Conservation (phyloP, 2,113 vertebrate species). For the Ailurus styani region DNA sequence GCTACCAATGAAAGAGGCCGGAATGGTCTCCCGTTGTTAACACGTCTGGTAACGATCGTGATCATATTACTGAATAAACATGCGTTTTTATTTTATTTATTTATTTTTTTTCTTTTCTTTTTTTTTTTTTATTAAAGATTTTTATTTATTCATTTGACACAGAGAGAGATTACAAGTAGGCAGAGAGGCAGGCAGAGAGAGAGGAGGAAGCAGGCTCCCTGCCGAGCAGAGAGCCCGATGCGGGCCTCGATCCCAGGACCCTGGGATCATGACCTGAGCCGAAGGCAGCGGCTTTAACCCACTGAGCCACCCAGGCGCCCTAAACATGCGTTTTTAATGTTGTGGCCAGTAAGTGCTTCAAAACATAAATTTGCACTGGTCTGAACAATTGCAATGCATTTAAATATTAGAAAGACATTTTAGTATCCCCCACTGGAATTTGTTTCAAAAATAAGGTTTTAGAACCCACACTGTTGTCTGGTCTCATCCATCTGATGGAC, state of each 20-base stretch:
- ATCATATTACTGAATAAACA: neutral
- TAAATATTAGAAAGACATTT: conserved; percentile 31
- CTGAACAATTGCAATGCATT: neutral
- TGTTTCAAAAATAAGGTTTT: conserved; percentile 21
- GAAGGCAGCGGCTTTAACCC: no score
- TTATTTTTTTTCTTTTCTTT: no score
- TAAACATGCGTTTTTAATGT: neutral
- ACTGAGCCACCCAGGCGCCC: no score
- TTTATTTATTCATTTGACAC: no score
- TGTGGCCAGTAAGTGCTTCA: neutral
- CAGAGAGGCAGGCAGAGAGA: no score
- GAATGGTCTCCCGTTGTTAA: neutral
- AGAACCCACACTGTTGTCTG: neutral
- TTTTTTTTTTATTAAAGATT: no score
- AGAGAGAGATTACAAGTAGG: no score
- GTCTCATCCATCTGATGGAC: neutral
- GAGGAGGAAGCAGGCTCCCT: no score
- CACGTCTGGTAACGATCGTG: neutral
- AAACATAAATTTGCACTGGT: neutral
- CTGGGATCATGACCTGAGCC: no score
- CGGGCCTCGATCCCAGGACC: no score
- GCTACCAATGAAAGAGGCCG: neutral
- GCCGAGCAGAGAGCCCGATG: no score
- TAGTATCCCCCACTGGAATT: conserved; percentile 33
- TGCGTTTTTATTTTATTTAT: neutral